phyloP scores from a whole-genome alignment of 2,888 invertebrate species.

The Latrodectus elegans region DNA sequence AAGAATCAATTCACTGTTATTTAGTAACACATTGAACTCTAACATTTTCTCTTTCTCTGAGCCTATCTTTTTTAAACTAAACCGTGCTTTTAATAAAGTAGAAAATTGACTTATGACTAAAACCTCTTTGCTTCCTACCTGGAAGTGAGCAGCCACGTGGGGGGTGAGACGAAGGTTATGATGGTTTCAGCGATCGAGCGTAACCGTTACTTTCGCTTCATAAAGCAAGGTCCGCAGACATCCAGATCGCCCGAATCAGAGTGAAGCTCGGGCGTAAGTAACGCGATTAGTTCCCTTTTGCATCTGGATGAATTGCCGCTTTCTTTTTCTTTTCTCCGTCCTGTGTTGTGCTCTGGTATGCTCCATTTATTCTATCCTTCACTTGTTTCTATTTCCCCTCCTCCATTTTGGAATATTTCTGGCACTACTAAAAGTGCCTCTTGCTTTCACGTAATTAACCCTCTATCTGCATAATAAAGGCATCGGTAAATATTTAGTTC shows the following conservation, averaged over 20 bases:
- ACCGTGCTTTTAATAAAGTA: neutral
- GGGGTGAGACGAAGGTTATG: slow-evolving; percentile 41
- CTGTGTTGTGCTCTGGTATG: slow-evolving; percentile 29
- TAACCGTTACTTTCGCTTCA: slow-evolving; percentile 60
- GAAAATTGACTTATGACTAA: slow-evolving; percentile 22
- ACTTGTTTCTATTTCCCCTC: slow-evolving; percentile 5
- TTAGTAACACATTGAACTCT: too few relatives aligned
- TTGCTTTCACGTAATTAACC: slow-evolving; percentile 66
- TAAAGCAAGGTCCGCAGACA: slow-evolving; percentile 57
- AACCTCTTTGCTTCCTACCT: slow-evolving; percentile 44
- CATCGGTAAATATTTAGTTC: slow-evolving; percentile 63
- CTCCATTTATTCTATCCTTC: slow-evolving; percentile 35
- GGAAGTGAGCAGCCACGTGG: neutral
- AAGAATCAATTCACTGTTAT: too few relatives aligned
- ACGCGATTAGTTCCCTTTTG: slow-evolving; percentile 61
- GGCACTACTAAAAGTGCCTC: slow-evolving; percentile 49
- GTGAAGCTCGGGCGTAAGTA: slow-evolving; percentile 50
- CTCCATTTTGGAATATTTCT: neutral
- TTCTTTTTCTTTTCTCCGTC: slow-evolving; percentile 26
- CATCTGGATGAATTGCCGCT: slow-evolving; percentile 63
- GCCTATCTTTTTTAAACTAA: neutral
- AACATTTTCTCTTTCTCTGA: too few relatives aligned
- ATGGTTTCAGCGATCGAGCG: slow-evolving; percentile 49
- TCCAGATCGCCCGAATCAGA: slow-evolving; percentile 41
- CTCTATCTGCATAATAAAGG: slow-evolving; percentile 66